Conservation (phyloP, 2,888 invertebrate species). For the Cerastis rubricosa region DNA sequence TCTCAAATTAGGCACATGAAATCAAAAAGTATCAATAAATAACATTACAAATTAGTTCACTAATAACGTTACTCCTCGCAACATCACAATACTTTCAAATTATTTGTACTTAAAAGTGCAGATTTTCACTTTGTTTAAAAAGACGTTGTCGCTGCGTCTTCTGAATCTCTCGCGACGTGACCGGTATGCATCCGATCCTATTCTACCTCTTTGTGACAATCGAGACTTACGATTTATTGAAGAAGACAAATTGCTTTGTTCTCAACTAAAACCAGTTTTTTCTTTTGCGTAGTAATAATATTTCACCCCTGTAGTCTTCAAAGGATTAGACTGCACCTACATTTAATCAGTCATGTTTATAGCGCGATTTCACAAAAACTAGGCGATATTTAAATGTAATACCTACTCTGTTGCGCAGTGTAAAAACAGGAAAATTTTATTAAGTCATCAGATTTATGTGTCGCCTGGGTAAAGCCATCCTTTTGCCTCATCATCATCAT, state of each 20-base stretch:
- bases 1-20: too few species aligned
- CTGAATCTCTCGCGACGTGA: conserved; percentile 53
- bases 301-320: neutral
- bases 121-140: conserved; percentile 47
- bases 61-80: too few species aligned
- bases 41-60: too few species aligned
- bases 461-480: too few species aligned
- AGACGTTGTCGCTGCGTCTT: conserved; percentile 9
- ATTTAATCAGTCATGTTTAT: neutral
- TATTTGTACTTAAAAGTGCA: neutral
- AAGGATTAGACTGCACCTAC: neutral
- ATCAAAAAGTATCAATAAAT: too few species aligned
- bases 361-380: too few species aligned
- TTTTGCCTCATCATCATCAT: too few species aligned
- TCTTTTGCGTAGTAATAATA: neutral
- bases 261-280: neutral
- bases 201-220: conserved; percentile 46
- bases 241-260: conserved; percentile 34
- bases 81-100: neutral
- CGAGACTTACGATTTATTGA: conserved; percentile 43
- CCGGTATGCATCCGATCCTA: conserved; percentile 52
- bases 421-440: too few species aligned
- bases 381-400: too few species aligned
- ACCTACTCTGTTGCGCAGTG: too few species aligned
- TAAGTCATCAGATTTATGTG: too few species aligned